These are phyloP conservation scores for Chromobotia macracanthus DNA, from an alignment of 2,797 vertebrate genomes.

Conservation along the genomic window DNA sequence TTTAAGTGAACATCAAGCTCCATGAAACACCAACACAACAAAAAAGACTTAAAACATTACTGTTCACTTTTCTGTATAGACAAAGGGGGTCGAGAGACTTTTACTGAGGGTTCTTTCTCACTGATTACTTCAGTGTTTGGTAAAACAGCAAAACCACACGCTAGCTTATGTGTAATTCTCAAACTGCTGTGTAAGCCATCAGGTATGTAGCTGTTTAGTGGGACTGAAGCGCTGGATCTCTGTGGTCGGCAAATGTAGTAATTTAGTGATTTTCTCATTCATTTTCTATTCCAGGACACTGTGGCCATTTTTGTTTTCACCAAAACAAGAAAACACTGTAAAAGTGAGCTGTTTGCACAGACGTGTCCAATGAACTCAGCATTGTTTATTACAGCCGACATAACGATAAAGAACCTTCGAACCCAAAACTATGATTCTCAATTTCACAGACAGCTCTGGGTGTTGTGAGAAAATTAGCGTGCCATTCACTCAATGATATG, in stretches of 20 bases:
- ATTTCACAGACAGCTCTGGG: background rate
- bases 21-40: too few species aligned
- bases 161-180: conserved; percentile 23
- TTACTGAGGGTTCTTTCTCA: background rate
- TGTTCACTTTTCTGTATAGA: background rate
- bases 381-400: background rate
- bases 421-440: background rate
- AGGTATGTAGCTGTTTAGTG: conserved; percentile 36
- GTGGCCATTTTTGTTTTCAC: conserved; percentile 18
- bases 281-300: background rate
- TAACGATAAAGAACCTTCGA: background rate
- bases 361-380: background rate
- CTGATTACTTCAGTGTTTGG: conserved; percentile 28
- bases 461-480: background rate
- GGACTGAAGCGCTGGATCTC: conserved; percentile 14
- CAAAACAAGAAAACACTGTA: too few species aligned
- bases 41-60: too few species aligned
- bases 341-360: background rate
- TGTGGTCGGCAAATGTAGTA: conserved; percentile 32
- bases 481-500: background rate
- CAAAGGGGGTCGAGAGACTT: background rate
- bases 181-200: conserved; percentile 10
- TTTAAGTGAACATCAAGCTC: too few species aligned
- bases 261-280: conserved; percentile 16
- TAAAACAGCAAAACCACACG: conserved; percentile 22